These are phyloP conservation scores for Hybognathus amarus DNA, from an alignment of 2,797 vertebrate genomes.

Conservation along the genomic window DNA sequence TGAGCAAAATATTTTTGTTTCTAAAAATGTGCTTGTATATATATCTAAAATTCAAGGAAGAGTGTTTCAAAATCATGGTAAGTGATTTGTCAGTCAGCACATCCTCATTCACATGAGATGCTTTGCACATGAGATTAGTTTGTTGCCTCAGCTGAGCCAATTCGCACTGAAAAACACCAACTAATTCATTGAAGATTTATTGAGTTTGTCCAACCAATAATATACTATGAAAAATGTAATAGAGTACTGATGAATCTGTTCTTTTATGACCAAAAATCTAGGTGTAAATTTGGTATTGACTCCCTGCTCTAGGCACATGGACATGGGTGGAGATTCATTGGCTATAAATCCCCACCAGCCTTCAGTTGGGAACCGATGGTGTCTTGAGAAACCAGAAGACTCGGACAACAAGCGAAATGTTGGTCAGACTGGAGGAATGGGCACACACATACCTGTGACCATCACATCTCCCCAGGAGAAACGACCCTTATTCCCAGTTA, in stretches of 20 bases:
- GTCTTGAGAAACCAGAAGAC: slow-evolving; percentile 84
- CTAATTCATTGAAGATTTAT: neutral
- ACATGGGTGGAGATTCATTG: slow-evolving; percentile 75
- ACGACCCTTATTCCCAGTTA: slow-evolving; percentile 75
- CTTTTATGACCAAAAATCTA: neutral
- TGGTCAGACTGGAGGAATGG: slow-evolving; percentile 78
- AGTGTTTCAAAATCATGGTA: neutral
- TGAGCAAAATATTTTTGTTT: neutral
- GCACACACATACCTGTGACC: slow-evolving; percentile 82
- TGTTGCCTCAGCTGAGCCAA: neutral
- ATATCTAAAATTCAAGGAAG: neutral
- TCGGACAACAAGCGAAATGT: slow-evolving; percentile 92
- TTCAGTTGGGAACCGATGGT: slow-evolving; percentile 75
- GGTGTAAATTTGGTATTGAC: neutral
- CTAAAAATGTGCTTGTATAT: neutral
- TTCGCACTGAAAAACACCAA: neutral
- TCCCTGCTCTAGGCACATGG: slow-evolving; percentile 68
- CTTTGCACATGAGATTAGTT: neutral
- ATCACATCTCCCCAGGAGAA: slow-evolving; percentile 85
- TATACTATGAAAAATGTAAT: neutral
- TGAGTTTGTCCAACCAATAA: neutral
- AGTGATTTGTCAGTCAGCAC: neutral
- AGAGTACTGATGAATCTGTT: neutral
- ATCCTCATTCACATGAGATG: neutral
- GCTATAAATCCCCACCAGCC: slow-evolving; percentile 75